Evolutionary conservation across 2,888 invertebrate genomes (phyloP).

Genomic region (Lasioglossum pauxillum): DNA sequence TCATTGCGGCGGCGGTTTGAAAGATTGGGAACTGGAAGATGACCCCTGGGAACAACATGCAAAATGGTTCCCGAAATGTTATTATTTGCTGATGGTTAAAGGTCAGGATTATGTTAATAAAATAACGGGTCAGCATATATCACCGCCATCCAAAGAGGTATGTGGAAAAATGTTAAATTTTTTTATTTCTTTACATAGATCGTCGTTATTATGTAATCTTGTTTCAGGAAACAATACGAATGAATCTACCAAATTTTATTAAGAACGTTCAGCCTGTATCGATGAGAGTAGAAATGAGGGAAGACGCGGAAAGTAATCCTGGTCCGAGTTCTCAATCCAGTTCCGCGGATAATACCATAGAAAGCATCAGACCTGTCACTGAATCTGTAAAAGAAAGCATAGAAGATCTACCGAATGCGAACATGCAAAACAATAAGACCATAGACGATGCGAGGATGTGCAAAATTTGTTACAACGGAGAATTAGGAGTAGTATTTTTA

Average conservation of each 20-base stretch:
- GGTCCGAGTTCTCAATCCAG: constrained; percentile 51
- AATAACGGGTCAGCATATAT: constrained; percentile 86
- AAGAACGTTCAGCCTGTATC: constrained; percentile 73
- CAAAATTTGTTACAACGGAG: constrained; percentile 96
- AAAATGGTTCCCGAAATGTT: constrained; percentile 94
- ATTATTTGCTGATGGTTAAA: constrained; percentile 92
- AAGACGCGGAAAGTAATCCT: constrained; percentile 46
- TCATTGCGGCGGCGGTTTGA: constrained; percentile 96
- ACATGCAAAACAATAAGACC: constrained; percentile 64
- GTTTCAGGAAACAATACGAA: constrained; percentile 80
- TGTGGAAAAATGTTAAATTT: constrained; percentile 25
- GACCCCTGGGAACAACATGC: constrained; percentile 98
- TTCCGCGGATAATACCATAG: constrained; percentile 50
- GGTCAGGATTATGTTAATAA: constrained; percentile 91
- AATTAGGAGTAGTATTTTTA: constrained; percentile 95
- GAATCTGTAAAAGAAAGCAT: constrained; percentile 31
- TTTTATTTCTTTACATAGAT: not conserved
- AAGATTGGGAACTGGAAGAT: constrained; percentile 96
- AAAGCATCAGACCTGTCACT: constrained; percentile 25
- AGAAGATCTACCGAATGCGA: constrained; percentile 53
- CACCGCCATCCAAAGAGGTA: constrained; percentile 83
- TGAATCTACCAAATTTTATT: constrained; percentile 80
- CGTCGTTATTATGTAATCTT: constrained; percentile 5
- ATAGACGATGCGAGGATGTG: constrained; percentile 88
- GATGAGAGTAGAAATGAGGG: constrained; percentile 36